A percentile compares a stretch with the other conserved stretches of the same genome.
These are phyloP conservation scores for Romanogobio albipinnatus DNA, from an alignment of 2,113 vertebrate genomes.

Conservation along the genomic window DNA sequence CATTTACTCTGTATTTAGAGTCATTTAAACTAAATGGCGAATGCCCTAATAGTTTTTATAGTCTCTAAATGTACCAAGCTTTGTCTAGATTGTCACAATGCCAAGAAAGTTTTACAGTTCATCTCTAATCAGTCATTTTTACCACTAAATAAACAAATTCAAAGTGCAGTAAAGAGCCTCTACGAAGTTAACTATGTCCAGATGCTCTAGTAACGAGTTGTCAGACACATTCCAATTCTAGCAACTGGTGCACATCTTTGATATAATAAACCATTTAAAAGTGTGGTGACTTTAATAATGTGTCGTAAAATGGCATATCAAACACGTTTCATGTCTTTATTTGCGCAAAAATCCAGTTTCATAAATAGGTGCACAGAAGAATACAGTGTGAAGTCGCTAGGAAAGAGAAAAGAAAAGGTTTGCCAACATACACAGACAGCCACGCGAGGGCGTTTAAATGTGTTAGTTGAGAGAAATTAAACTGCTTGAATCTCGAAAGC, in stretches of 20 bases:
- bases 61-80: background rate
- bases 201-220: background rate
- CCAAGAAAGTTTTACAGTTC: background rate
- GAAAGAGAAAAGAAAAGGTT: conserved; percentile 23
- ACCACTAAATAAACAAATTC: background rate
- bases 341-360: background rate
- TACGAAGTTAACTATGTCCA: background rate
- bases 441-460: conserved; percentile 81
- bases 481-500: conserved; percentile 41
- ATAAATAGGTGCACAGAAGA: background rate
- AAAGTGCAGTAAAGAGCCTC: too few relatives aligned
- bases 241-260: background rate
- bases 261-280: background rate
- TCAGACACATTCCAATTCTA: background rate
- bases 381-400: background rate
- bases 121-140: background rate
- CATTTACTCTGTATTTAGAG: background rate
- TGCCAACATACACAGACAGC: conserved; percentile 55
- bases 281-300: background rate
- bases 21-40: background rate
- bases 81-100: background rate
- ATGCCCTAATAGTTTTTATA: background rate
- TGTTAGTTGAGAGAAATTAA: conserved; percentile 80
- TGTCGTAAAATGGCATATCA: background rate
- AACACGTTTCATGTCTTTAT: background rate